Conservation (phyloP, 2,797 vertebrate species). For the Anas acuta region DNA sequence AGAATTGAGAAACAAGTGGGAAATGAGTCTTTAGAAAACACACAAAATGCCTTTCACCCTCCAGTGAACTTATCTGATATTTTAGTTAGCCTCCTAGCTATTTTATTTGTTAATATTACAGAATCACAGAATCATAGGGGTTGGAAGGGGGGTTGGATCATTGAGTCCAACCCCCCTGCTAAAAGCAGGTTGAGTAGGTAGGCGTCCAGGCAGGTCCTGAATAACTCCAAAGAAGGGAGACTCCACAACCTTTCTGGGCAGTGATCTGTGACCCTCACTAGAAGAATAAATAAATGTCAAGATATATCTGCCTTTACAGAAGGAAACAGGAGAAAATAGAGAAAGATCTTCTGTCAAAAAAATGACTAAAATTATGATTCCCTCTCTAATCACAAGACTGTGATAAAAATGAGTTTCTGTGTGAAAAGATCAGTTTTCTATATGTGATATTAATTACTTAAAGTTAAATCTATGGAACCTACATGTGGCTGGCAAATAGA, state of each 20-base stretch:
- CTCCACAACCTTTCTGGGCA: no score
- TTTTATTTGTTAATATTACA: not conserved
- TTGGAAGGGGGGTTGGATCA: no score
- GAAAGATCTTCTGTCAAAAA: not conserved
- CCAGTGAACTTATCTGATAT: not conserved
- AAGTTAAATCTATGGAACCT: not conserved
- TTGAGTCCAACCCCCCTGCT: no score
- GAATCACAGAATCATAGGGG: no score
- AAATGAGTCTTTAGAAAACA: not conserved
- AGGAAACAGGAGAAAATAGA: accelerated
- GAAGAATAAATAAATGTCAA: not conserved
- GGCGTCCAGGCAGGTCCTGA: no score
- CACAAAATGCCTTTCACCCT: not conserved
- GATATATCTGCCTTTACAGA: not conserved
- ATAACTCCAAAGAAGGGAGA: no score
- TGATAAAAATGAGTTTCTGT: not conserved
- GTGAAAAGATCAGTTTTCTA: not conserved
- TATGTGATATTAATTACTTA: not conserved
- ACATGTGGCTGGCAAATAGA: not conserved
- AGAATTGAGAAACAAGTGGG: not conserved
- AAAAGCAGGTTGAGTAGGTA: no score
- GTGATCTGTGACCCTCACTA: not conserved
- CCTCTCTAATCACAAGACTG: not conserved
- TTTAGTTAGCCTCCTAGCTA: not conserved
- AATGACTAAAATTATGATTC: not conserved